Evolutionary conservation across 2,113 vertebrate genomes (phyloP).

Genomic region (Electrona antarctica): DNA sequence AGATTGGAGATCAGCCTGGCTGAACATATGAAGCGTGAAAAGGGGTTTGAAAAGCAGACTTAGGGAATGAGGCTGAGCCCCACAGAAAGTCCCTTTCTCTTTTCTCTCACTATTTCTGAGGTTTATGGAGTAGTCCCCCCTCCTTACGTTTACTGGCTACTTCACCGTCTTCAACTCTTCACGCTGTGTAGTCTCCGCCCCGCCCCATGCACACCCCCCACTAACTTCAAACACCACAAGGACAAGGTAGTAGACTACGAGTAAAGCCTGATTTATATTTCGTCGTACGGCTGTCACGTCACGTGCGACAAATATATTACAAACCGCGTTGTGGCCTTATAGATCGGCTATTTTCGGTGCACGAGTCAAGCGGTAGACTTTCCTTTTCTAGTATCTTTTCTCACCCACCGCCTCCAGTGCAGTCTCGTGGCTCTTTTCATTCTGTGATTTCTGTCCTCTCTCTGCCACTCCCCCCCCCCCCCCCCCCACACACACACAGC

Average conservation of each 20-base stretch:
- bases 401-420: too few relatives aligned
- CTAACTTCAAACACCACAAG: too few relatives aligned
- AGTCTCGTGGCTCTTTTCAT: slow-evolving; percentile 41
- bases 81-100: slow-evolving; percentile 67
- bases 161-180: neutral
- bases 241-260: too few relatives aligned
- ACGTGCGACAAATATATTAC: slow-evolving; percentile 14
- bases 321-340: slow-evolving; percentile 22
- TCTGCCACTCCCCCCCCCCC: too few relatives aligned
- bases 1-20: slow-evolving; percentile 14
- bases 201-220: too few relatives aligned
- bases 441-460: too few relatives aligned
- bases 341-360: slow-evolving; percentile 18
- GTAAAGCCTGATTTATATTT: too few relatives aligned
- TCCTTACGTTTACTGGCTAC: slow-evolving; percentile 29
- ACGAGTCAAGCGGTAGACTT: neutral
- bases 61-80: slow-evolving; percentile 42
- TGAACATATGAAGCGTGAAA: slow-evolving; percentile 60
- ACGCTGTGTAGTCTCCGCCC: too few relatives aligned
- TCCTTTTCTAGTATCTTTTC: slow-evolving; percentile 10
- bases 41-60: slow-evolving; percentile 56
- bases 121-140: slow-evolving; percentile 28
- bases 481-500: neutral
- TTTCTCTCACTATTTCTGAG: slow-evolving; percentile 63
- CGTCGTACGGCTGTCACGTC: neutral